A percentile compares a stretch with the other conserved stretches of the same genome.
These are phyloP conservation scores for Perccottus glenii DNA, from an alignment of 2,113 vertebrate species.

Conservation along the genomic window DNA sequence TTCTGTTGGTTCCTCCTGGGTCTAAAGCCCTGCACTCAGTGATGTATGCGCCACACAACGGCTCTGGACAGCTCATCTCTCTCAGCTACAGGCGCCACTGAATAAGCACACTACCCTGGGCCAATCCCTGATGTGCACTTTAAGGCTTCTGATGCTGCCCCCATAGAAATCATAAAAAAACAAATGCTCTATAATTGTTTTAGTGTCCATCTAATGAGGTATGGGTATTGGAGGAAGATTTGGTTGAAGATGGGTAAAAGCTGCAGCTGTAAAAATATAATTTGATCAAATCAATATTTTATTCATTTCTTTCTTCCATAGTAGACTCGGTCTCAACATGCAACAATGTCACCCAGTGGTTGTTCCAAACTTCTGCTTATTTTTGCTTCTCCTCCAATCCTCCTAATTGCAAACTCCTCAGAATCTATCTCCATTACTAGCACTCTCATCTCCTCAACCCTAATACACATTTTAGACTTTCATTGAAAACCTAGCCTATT, in stretches of 20 bases:
- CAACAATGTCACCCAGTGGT: no score
- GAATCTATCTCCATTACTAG: constrained; percentile 21
- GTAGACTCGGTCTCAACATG: no score
- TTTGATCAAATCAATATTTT: no score
- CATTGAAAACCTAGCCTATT: constrained; percentile 42
- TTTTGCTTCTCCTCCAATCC: constrained; percentile 15
- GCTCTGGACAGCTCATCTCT: constrained; percentile 70
- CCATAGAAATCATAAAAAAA: constrained; percentile 38
- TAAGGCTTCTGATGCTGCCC: constrained; percentile 32
- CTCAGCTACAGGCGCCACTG: constrained; percentile 62
- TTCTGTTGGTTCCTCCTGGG: constrained; percentile 68
- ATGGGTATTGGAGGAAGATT: constrained; percentile 18
- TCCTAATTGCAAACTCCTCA: constrained; percentile 30
- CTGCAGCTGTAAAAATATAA: background rate
- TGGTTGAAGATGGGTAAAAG: background rate
- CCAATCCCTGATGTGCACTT: constrained; percentile 63
- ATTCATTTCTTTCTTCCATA: no score
- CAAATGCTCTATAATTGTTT: constrained; percentile 40
- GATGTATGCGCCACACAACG: constrained; percentile 73
- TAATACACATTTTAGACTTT: constrained; percentile 27
- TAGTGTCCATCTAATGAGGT: constrained; percentile 30
- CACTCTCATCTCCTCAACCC: constrained; percentile 12
- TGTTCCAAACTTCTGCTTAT: background rate
- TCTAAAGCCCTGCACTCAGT: constrained; percentile 34
- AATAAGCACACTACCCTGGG: constrained; percentile 58